phyloP scores from a whole-genome alignment of 1,140 invertebrate genomes.

The Helicoverpa zea region DNA sequence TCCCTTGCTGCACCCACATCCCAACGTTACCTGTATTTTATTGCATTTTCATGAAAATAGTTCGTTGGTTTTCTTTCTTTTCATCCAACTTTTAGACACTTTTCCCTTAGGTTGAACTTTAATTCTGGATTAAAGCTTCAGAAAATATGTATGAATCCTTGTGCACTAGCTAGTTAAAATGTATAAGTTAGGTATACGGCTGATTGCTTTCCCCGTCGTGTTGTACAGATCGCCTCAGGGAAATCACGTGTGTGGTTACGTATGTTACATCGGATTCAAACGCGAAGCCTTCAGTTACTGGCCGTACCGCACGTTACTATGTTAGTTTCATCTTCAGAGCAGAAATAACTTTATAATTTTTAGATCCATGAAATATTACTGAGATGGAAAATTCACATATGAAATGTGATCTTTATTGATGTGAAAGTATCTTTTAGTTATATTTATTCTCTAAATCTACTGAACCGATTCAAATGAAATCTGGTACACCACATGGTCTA shows the following conservation, averaged over 20 bases:
- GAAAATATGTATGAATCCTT: too few species aligned
- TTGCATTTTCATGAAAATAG: constrained; percentile 1
- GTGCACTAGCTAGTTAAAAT: constrained; percentile 10
- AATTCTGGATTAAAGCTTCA: background rate
- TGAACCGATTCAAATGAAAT: too few species aligned
- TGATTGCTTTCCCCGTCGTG: constrained; percentile 26
- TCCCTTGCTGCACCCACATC: background rate
- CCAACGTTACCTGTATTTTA: background rate
- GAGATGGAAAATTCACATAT: background rate
- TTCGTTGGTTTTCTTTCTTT: too few species aligned
- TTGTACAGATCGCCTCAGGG: constrained; percentile 19
- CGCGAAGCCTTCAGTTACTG: constrained; percentile 1
- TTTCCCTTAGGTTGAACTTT: background rate
- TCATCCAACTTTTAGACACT: background rate
- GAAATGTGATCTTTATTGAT: background rate
- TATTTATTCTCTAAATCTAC: too few species aligned
- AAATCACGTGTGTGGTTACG: constrained; percentile 39
- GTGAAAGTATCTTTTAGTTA: too few species aligned
- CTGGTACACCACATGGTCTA: too few species aligned
- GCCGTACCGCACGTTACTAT: background rate
- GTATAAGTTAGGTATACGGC: constrained; percentile 11
- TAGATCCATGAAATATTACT: background rate
- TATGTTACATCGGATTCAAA: constrained; percentile 16
- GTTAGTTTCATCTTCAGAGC: background rate
- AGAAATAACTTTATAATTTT: background rate